Evolutionary conservation across 2,797 vertebrate genomes (phyloP).

Genomic region (Setipinna tenuifilis): DNA sequence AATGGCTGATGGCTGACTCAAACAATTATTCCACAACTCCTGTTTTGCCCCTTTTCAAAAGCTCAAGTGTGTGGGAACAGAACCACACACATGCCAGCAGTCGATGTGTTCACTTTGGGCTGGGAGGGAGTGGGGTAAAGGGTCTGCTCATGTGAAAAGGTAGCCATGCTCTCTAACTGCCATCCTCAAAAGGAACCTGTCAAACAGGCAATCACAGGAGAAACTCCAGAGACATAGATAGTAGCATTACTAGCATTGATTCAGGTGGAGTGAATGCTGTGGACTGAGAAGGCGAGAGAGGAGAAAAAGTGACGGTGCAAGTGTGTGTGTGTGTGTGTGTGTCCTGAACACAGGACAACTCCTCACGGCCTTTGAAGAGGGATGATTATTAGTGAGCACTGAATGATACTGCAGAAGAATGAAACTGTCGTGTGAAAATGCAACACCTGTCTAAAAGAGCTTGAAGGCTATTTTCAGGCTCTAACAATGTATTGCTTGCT

Average conservation of each 20-base stretch:
- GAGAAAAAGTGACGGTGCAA: not conserved
- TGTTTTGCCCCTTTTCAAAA: not conserved
- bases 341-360: not conserved
- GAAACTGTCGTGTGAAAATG: conserved; percentile 34
- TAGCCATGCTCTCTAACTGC: not conserved
- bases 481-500: conserved; percentile 61
- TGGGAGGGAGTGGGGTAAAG: not conserved
- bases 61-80: conserved; percentile 1
- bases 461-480: conserved; percentile 48
- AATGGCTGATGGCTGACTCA: not conserved
- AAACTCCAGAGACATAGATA: not conserved
- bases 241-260: not conserved
- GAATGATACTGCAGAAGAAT: conserved; percentile 21
- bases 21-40: not conserved
- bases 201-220: not conserved
- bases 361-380: not conserved
- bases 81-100: not conserved
- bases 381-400: not conserved
- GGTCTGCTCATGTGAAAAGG: not conserved
- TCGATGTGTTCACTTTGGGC: not conserved
- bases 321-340: no score
- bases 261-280: not conserved
- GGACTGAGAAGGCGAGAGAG: not conserved
- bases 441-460: conserved; percentile 53
- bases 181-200: not conserved